Evolutionary conservation across 2,888 invertebrate genomes (phyloP).

Genomic region (Bugulina stolonifera): DNA sequence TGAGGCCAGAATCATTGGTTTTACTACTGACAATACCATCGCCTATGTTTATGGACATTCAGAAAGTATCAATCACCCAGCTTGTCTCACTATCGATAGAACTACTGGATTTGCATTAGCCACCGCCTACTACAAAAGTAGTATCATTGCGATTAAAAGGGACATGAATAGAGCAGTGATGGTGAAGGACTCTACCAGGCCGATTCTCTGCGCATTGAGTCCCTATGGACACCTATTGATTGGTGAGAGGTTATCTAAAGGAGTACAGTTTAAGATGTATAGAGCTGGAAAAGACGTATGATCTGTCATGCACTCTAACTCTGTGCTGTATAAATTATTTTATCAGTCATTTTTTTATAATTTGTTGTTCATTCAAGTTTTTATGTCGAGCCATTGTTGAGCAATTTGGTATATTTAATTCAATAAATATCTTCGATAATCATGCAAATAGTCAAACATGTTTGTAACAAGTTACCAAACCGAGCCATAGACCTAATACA

Average conservation of each 20-base stretch:
- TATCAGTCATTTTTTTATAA: too few relatives aligned
- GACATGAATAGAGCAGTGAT: constrained; percentile 15
- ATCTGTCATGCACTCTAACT: too few relatives aligned
- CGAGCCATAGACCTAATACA: too few relatives aligned
- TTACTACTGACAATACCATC: not conserved
- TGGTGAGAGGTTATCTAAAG: constrained; percentile 20
- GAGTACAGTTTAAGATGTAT: constrained; percentile 22
- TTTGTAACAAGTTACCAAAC: too few relatives aligned
- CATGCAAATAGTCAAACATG: too few relatives aligned
- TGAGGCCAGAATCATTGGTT: constrained; percentile 22
- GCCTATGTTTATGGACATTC: constrained; percentile 7
- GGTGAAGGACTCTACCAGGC: constrained; percentile 14
- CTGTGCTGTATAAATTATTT: too few relatives aligned
- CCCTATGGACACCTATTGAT: constrained; percentile 25
- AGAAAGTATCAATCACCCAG: constrained; percentile 16
- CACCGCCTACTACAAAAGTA: constrained; percentile 20
- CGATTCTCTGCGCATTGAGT: constrained; percentile 6
- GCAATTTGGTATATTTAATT: too few relatives aligned
- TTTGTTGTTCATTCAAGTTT: too few relatives aligned
- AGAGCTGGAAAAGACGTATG: constrained; percentile 9
- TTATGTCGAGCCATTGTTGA: too few relatives aligned
- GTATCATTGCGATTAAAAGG: not conserved
- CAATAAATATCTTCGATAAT: too few relatives aligned
- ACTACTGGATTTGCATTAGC: constrained; percentile 14
- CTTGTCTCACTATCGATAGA: constrained; percentile 20